phyloP scores from a whole-genome alignment of 1,140 invertebrate species.

The Drosophila triauraria region DNA sequence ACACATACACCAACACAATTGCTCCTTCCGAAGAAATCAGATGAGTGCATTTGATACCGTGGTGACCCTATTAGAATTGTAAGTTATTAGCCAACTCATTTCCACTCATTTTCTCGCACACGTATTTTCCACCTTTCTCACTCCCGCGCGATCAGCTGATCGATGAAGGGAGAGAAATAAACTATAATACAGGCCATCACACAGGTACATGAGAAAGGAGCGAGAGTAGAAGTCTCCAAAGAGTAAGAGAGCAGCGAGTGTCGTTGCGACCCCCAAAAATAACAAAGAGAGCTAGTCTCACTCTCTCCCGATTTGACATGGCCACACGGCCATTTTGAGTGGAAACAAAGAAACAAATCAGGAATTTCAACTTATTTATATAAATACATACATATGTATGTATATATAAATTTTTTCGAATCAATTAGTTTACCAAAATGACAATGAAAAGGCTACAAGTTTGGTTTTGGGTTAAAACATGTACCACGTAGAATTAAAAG shows the following conservation, averaged over 20 bases:
- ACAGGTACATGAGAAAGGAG: slow-evolving; percentile 37
- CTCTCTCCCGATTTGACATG: background rate
- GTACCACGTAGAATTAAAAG: background rate
- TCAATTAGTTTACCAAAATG: slow-evolving; percentile 27
- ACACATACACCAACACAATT: too few species aligned
- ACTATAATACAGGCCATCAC: slow-evolving; percentile 28
- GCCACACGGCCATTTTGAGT: slow-evolving; percentile 65
- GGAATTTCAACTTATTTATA: slow-evolving; percentile 36
- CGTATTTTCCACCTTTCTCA: slow-evolving; percentile 18
- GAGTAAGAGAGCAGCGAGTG: slow-evolving; percentile 16
- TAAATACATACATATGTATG: background rate
- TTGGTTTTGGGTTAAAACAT: background rate
- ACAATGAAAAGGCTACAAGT: background rate
- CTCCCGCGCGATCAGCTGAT: slow-evolving; percentile 67
- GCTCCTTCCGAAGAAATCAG: background rate
- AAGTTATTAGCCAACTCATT: slow-evolving; percentile 16
- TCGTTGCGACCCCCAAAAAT: slow-evolving; percentile 12
- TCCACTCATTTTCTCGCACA: slow-evolving; percentile 7
- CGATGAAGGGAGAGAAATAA: slow-evolving; percentile 11
- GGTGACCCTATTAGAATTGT: slow-evolving; percentile 34
- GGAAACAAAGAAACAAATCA: slow-evolving; percentile 29
- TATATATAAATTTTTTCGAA: slow-evolving; percentile 12
- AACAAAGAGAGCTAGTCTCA: slow-evolving; percentile 13
- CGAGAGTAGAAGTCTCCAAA: slow-evolving; percentile 1
- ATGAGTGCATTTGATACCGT: slow-evolving; percentile 12